Conservation (phyloP, 2,797 vertebrate genomes). For the Leucoraja ocellata region DNA sequence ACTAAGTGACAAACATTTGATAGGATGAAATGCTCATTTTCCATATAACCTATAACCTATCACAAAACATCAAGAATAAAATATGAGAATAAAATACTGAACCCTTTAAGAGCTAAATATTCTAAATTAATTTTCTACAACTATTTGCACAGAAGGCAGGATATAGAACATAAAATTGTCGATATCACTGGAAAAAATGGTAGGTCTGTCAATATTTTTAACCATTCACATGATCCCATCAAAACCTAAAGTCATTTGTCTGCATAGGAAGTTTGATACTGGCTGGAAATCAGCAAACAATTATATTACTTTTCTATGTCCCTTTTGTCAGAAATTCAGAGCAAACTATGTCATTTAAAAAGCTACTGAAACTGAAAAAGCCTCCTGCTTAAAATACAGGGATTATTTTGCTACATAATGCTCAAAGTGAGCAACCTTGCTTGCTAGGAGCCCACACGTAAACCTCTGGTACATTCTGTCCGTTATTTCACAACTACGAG, state of each 20-base stretch:
- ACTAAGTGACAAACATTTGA: background rate
- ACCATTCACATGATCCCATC: no score
- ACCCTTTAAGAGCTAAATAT: background rate
- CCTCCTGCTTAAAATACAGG: background rate
- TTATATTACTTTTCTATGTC: background rate
- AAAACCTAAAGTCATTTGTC: background rate
- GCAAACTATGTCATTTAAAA: background rate
- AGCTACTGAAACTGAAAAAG: background rate
- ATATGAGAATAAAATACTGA: background rate
- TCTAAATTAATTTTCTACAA: background rate
- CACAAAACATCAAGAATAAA: background rate
- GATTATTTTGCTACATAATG: no score
- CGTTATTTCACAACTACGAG: background rate
- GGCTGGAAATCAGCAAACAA: background rate
- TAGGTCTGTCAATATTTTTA: background rate
- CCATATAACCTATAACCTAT: background rate
- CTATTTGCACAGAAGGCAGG: background rate
- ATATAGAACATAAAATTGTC: background rate
- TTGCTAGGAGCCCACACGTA: background rate
- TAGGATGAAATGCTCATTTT: background rate
- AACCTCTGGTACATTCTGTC: background rate
- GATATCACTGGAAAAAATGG: background rate
- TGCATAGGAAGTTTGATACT: background rate
- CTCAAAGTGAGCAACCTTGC: background rate
- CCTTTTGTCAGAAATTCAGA: background rate